Percentiles rank a stretch among this genome's conserved stretches.
Conservation (phyloP, 2,113 vertebrate genomes). For the Aplodontia rufa region DNA sequence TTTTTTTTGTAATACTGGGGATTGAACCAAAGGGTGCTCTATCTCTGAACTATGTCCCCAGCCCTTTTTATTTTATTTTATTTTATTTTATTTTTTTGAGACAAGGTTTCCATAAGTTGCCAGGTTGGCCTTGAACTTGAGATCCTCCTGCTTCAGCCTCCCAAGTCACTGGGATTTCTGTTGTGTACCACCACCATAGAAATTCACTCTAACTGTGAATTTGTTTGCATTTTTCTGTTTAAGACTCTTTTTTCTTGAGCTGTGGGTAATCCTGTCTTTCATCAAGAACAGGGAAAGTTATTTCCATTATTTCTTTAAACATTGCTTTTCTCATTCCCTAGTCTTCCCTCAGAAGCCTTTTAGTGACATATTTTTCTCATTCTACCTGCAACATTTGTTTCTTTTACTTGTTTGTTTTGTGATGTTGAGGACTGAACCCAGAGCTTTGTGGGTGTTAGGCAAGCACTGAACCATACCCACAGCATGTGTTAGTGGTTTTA, state of each 20-base stretch:
- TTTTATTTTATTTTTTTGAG: neutral
- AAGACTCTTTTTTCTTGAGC: neutral
- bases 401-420: neutral
- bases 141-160: too few species aligned
- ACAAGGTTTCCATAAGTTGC: neutral
- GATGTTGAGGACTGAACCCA: neutral
- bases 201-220: too few species aligned
- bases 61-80: neutral
- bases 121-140: neutral
- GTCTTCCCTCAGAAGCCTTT: neutral
- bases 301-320: neutral
- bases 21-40: neutral
- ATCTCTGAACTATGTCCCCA: neutral
- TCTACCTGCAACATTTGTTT: neutral
- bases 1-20: neutral
- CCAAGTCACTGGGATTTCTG: too few species aligned
- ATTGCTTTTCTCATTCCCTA: neutral
- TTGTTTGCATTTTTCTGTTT: neutral
- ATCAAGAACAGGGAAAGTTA: neutral
- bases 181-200: too few species aligned
- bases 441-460: neutral
- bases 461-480: neutral
- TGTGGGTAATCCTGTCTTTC: neutral
- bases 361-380: constrained; percentile 38
- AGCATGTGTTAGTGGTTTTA: neutral